A percentile compares a stretch with the other conserved stretches of the same genome.
Evolutionary conservation across 92 coral and sea anemone species (phyloP).

Genomic region (Epizoanthus rinbou): DNA sequence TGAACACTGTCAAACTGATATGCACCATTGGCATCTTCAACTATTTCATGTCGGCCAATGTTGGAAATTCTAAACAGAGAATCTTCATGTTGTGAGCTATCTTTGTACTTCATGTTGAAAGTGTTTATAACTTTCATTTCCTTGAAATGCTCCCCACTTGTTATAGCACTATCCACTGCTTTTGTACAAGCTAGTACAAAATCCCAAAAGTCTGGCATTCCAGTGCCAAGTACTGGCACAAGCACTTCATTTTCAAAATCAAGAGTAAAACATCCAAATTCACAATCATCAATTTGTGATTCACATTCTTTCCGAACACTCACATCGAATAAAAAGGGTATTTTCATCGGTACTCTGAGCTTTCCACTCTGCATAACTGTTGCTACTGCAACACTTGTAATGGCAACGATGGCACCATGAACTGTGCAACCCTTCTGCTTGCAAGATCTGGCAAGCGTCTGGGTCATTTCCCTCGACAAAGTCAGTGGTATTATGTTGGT

Average conservation of each 20-base stretch:
- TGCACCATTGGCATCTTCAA: constrained; percentile 9
- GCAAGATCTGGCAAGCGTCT: constrained; percentile 52
- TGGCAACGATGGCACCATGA: constrained; percentile 73
- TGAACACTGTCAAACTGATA: constrained; percentile 62
- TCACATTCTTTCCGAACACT: constrained; percentile 62
- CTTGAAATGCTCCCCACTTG: constrained; percentile 56
- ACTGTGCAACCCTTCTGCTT: constrained; percentile 69
- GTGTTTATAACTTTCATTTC: constrained; percentile 49
- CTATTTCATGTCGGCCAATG: constrained; percentile 52
- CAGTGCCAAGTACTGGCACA: constrained; percentile 37
- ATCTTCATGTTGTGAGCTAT: constrained; percentile 54
- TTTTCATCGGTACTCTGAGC: constrained; percentile 46
- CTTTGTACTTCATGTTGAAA: constrained; percentile 48
- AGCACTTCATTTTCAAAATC: constrained; percentile 58
- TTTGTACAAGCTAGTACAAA: constrained; percentile 62
- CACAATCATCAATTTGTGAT: constrained; percentile 45
- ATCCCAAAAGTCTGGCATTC: constrained; percentile 62
- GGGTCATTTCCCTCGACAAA: constrained; percentile 47
- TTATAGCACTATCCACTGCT: constrained; percentile 50
- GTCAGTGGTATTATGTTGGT: constrained; percentile 67
- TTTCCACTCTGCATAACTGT: constrained; percentile 65
- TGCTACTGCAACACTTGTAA: constrained; percentile 70
- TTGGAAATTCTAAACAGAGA: constrained; percentile 61
- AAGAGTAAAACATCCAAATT: constrained; percentile 65
- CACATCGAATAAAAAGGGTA: constrained; percentile 63